phyloP scores from a whole-genome alignment of 2,888 invertebrate genomes.

The Pogonocherus hispidulus region DNA sequence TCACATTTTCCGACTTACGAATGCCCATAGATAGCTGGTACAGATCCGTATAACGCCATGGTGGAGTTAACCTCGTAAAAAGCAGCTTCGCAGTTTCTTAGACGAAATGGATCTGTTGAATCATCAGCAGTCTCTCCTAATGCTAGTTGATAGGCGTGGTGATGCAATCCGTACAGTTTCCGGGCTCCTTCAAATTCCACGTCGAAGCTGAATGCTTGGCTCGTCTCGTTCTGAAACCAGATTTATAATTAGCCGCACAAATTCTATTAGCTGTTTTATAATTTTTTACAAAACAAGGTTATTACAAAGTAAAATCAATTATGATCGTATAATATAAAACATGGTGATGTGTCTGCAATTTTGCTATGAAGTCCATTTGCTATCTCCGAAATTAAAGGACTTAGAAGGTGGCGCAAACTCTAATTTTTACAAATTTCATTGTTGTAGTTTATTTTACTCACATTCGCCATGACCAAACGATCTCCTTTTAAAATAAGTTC shows the following conservation, averaged over 20 bases:
- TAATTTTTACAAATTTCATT: too few species aligned
- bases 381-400: too few species aligned
- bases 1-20: conserved; percentile 77
- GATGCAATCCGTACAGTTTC: conserved; percentile 76
- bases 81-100: conserved; percentile 86
- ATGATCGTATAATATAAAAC: too few species aligned
- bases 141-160: conserved; percentile 91
- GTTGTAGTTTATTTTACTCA: too few species aligned
- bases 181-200: conserved; percentile 48
- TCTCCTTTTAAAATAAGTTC: conserved; percentile 4
- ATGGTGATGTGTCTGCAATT: too few species aligned
- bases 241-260: too few species aligned
- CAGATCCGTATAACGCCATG: conserved; percentile 75
- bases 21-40: conserved; percentile 93
- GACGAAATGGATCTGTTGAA: conserved; percentile 87
- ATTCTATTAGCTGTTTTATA: too few species aligned
- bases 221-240: conserved; percentile 46
- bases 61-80: conserved; percentile 92
- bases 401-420: too few species aligned
- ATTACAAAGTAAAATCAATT: too few species aligned
- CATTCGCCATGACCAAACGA: conserved; percentile 5
- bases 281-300: too few species aligned
- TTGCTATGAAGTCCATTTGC: too few species aligned
- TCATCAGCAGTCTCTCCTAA: conserved; percentile 81
- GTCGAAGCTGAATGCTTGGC: conserved; percentile 53